phyloP scores from a whole-genome alignment of 2,888 invertebrate genomes.

The Catocala fraxini region DNA sequence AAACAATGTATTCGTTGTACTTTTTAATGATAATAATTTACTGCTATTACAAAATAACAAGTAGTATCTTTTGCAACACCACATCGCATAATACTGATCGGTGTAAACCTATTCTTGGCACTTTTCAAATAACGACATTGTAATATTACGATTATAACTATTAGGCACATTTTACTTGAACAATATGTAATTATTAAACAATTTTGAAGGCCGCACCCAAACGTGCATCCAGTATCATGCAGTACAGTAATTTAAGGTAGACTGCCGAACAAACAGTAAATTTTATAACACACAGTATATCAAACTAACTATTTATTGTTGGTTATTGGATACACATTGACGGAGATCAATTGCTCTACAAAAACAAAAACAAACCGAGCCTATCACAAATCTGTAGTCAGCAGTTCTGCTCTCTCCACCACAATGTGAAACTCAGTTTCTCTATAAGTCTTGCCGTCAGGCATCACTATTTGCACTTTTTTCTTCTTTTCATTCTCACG shows the following conservation, averaged over 20 bases:
- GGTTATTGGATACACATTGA: slow-evolving; percentile 34
- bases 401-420: slow-evolving; percentile 93
- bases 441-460: slow-evolving; percentile 93
- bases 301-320: slow-evolving; percentile 34
- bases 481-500: slow-evolving; percentile 87
- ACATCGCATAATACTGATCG: slow-evolving; percentile 71
- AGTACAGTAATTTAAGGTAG: slow-evolving; percentile 65
- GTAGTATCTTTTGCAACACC: slow-evolving; percentile 43
- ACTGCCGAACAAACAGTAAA: slow-evolving; percentile 43
- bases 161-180: neutral
- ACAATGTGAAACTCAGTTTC: slow-evolving; percentile 96
- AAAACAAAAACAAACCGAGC: slow-evolving; percentile 12
- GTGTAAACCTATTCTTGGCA: slow-evolving; percentile 71
- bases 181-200: neutral
- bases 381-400: slow-evolving; percentile 92
- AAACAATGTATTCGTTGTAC: slow-evolving; percentile 45
- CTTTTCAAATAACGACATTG: slow-evolving; percentile 55
- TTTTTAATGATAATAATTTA: slow-evolving; percentile 60
- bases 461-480: slow-evolving; percentile 91
- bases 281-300: slow-evolving; percentile 44
- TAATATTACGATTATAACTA: slow-evolving; percentile 3
- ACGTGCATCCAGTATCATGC: neutral
- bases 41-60: slow-evolving; percentile 43
- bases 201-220: neutral
- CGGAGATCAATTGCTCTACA: slow-evolving; percentile 50